Percentiles rank a stretch among this genome's conserved stretches.
These are phyloP conservation scores for Drosophila paucipuncta DNA, from an alignment of 2,888 invertebrate species.

Conservation along the genomic window DNA sequence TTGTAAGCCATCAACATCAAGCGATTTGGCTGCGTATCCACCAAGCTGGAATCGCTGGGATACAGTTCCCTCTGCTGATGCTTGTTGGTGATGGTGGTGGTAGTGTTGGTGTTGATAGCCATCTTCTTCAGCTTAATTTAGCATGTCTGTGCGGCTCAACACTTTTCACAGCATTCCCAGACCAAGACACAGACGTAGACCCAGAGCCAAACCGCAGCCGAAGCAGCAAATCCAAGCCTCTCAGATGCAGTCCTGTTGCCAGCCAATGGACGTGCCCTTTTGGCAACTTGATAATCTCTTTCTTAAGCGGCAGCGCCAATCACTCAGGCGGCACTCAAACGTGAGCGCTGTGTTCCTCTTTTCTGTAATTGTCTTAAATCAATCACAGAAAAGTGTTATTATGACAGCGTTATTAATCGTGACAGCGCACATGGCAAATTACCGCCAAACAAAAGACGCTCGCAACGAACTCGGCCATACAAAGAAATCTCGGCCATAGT, in stretches of 20 bases:
- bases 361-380: slow-evolving; percentile 81
- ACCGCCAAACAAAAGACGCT: slow-evolving; percentile 58
- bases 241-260: slow-evolving; percentile 19
- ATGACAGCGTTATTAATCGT: slow-evolving; percentile 81
- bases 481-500: slow-evolving; percentile 23
- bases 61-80: slow-evolving; percentile 6
- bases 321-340: slow-evolving; percentile 73
- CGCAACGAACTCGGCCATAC: slow-evolving; percentile 47
- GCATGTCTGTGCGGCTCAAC: slow-evolving; percentile 80
- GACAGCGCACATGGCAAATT: slow-evolving; percentile 71
- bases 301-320: slow-evolving; percentile 80
- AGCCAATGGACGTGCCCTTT: slow-evolving; percentile 74
- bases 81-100: slow-evolving; percentile 20
- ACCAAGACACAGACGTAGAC: slow-evolving; percentile 19
- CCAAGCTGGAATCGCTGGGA: slow-evolving; percentile 24
- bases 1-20: slow-evolving; percentile 80
- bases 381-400: slow-evolving; percentile 81
- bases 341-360: slow-evolving; percentile 80
- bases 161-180: slow-evolving; percentile 62
- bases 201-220: not conserved
- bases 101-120: slow-evolving; percentile 79
- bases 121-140: slow-evolving; percentile 81
- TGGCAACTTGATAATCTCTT: slow-evolving; percentile 81
- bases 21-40: slow-evolving; percentile 73
- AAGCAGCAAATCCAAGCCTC: not conserved